Base-by-base conservation (phyloP, 2,888 invertebrate genomes). In the Xestia rhomboidea region DNA sequence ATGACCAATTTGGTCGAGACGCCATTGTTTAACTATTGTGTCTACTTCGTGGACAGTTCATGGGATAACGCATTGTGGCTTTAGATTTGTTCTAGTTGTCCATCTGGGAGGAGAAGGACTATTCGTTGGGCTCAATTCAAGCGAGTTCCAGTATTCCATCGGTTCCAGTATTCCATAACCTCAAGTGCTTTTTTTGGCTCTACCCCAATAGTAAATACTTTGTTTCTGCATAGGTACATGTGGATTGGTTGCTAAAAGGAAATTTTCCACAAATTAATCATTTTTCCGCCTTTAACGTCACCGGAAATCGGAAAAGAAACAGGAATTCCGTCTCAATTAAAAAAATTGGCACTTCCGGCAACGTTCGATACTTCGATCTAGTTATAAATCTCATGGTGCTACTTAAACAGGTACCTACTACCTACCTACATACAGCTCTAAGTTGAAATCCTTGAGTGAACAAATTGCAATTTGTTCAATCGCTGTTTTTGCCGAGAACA, bases 361-460 rank as follows among this genome's bases (percentile, higher is more conserved):
- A 34, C 34, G 30, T 34, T 34, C 21, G 11, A 38, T 0, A 30
- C 15, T 81, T 75, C 24, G 46, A 54, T 72, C 84, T 64, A 68
- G 51, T 67, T 57, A 44, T 67, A 63, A 73, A 18, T 68, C 11
- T 41, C n/a, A 49, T 27, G 68, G 18, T 34, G 6, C 60, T 34
- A 70, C 57, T 57, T 60, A 57, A 51, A 11, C 30, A 27, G 24
- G 38, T 57, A 27, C 18, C 2, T 34, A 34, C 30, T 57, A 27
- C 24, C 38, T 27, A 64, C 64, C 30, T 57, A 27, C 24, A 27
- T 27, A 64, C 64, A 41, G 41, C 27, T 68, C 76, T 7, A 15
- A 83, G 44, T 82, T 82, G 83, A 82, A 78, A 86, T 83, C 86
- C 84, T 84, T 84, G 83, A 86, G 41, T 60, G 67, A 51, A 44